Conservation (phyloP, 2,797 vertebrate genomes). For the Parauchenoglanis ngamensis region DNA sequence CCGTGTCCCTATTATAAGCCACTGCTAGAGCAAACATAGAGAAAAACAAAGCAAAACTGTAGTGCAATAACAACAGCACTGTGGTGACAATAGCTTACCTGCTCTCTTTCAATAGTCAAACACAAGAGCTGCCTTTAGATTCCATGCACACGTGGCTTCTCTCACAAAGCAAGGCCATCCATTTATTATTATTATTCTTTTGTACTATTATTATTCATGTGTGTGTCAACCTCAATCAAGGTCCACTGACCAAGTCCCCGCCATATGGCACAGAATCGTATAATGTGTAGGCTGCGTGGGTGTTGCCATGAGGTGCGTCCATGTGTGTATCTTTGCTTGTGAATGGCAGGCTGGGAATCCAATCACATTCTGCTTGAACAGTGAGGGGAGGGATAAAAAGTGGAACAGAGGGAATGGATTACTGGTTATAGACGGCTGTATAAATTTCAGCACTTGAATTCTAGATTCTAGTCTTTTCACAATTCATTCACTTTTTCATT, state of each 20-base stretch:
- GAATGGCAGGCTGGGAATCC: conserved; percentile 44
- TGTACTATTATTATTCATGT: conserved; percentile 34
- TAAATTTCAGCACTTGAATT: neutral
- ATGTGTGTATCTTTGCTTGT: conserved; percentile 35
- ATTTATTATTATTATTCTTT: conserved; percentile 35
- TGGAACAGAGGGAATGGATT: conserved; percentile 1
- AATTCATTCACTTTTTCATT: neutral
- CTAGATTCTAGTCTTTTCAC: neutral
- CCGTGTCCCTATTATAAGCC: neutral
- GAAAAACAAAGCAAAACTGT: conserved; percentile 23
- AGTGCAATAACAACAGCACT: conserved; percentile 50
- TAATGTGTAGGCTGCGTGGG: conserved; percentile 6
- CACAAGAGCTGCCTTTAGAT: conserved; percentile 58
- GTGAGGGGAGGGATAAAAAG: neutral
- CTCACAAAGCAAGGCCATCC: neutral
- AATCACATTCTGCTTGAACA: conserved; percentile 56
- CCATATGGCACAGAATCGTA: neutral
- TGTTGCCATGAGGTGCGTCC: conserved; percentile 36
- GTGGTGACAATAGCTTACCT: conserved; percentile 74
- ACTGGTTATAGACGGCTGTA: neutral
- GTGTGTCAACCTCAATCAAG: neutral
- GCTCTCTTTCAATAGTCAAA: conserved; percentile 66
- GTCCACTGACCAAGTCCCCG: conserved; percentile 2
- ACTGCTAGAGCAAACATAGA: neutral
- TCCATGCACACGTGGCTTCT: conserved; percentile 63